Conservation (phyloP, 2,113 vertebrate species). For the Empidonax alnorum region DNA sequence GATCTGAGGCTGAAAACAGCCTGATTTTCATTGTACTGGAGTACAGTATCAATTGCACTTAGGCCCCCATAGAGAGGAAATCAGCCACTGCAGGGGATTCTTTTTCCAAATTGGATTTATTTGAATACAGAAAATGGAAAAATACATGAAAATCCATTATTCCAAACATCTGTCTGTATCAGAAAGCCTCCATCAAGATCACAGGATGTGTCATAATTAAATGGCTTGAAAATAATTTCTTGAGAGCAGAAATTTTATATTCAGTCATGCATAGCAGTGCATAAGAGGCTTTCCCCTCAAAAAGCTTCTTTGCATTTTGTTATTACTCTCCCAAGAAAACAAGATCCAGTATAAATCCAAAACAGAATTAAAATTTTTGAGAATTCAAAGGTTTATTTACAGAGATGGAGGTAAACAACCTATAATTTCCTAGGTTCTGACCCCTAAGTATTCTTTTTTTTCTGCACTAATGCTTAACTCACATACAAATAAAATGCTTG, state of each 20-base stretch:
- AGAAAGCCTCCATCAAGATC: slow-evolving; percentile 6
- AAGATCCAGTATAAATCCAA: neutral
- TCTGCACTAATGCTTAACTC: neutral
- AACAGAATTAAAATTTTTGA: neutral
- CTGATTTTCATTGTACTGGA: neutral
- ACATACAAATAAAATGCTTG: neutral
- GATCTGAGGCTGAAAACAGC: neutral
- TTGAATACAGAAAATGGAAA: slow-evolving; percentile 23
- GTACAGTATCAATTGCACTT: neutral
- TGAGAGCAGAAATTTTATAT: slow-evolving; percentile 7
- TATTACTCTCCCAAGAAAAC: neutral
- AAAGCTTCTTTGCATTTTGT: neutral
- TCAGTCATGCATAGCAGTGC: neutral
- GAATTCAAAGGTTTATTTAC: neutral
- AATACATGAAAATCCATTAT: neutral
- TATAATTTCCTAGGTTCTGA: neutral
- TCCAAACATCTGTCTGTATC: slow-evolving; percentile 27
- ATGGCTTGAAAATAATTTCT: slow-evolving; percentile 25
- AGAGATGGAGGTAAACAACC: neutral
- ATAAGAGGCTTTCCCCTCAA: neutral
- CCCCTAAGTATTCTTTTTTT: neutral
- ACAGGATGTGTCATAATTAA: slow-evolving; percentile 5
- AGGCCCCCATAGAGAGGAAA: neutral
- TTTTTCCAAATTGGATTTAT: slow-evolving; percentile 33
- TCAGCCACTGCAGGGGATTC: neutral